Evolutionary conservation across 1,140 invertebrate species (phyloP), one percentile per base, ranked within the genome.

Genomic region (Nebria ingens): DNA sequence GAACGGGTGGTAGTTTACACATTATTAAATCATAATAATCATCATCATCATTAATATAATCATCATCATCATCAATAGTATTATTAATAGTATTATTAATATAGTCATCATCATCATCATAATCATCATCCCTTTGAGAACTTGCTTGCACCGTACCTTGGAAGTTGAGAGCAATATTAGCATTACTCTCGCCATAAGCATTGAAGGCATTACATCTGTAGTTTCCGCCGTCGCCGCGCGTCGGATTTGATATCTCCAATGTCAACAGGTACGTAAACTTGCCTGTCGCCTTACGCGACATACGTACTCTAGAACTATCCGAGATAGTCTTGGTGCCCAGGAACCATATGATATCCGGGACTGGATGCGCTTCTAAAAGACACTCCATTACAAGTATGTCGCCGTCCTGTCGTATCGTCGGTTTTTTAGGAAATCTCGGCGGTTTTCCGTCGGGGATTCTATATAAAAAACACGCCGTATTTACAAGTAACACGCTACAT

Each of bases 141-240:
- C 21, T n/a, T 34, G 23, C 21, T 52, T 21, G 51, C 21, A 54
- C 73, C 75, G 79, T 91, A 93, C 92, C 93, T 91, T 95, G 91
- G 80, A 98, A 97, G 75, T 99, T 99, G 62, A 99, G 85, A 63
- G 94, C 92, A 77, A 99, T 98, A 79, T 98, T 99, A 62, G 97
- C 97, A 81, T 98, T 99, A 75, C 93, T 97, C 81, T 99, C 96
- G 72, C 97, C 97, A 72, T 88, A 89, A 71, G 88, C 85, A 83
- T 99, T 99, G 77, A 94, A 91, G 57, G 96, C 97, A 75, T 97
- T 98, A 80, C 95, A 98, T 68, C 95, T 85, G 77, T 98, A 99
- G 73, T 94, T 93, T 58, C 97, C 97, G 62, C 94, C 95, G 73
- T 99, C 97, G 66, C 89, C 86, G 67, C 86, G 86, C 53, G 89